A percentile compares a stretch with the other conserved stretches of the same genome.
phyloP scores from a whole-genome alignment of 2,113 vertebrate species.

The Danio rerio region GRCz12tu NC_133195.1:43744501-43745000 shows the following conservation, averaged over 20 bases:
- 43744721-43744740: too few species aligned
- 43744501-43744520: too few species aligned
- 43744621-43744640: too few species aligned
- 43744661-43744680: too few species aligned
- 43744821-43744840: slow-evolving; percentile 18
- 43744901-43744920: neutral
- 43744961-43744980: slow-evolving; percentile 30
- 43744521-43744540: too few species aligned
- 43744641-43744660: too few species aligned
- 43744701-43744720: too few species aligned
- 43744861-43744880: neutral
- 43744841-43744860: slow-evolving; percentile 1
- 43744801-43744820: slow-evolving; percentile 21
- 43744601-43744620: too few species aligned
- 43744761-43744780: neutral
- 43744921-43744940: slow-evolving; percentile 12
- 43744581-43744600: too few species aligned
- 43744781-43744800: neutral
- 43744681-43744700: too few species aligned
- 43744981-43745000: slow-evolving; percentile 41
- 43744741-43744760: neutral
- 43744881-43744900: slow-evolving; percentile 17
- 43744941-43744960: slow-evolving; percentile 48
- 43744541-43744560: too few species aligned
- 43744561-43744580: too few species aligned